Evolutionary conservation across 2,113 vertebrate genomes (phyloP).

Genomic region (Caloenas nicobarica): DNA sequence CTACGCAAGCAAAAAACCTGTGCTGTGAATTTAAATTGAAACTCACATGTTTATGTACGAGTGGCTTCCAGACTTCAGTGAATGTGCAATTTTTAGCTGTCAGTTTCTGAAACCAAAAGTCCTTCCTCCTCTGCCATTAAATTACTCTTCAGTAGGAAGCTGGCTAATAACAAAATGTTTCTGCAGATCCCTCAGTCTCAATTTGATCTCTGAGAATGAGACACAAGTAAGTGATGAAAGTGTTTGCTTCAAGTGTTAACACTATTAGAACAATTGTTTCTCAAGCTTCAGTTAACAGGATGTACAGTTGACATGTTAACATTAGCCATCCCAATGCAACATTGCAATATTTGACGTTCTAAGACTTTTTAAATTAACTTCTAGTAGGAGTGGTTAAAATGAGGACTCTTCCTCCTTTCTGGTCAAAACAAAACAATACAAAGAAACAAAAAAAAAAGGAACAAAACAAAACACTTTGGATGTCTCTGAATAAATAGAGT

Average conservation of each 20-base stretch:
- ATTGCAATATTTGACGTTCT: background rate
- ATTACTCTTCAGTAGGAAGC: background rate
- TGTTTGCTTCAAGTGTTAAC: background rate
- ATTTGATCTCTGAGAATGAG: background rate
- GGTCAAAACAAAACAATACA: rapidly evolving
- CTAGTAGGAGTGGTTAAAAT: background rate
- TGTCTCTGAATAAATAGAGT: background rate
- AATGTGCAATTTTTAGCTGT: background rate
- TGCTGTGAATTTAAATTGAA: background rate
- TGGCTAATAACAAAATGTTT: background rate
- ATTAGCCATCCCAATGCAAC: background rate
- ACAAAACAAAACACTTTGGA: background rate
- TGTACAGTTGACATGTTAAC: background rate
- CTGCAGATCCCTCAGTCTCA: background rate
- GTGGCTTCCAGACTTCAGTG: background rate
- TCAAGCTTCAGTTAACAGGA: background rate
- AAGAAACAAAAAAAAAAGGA: background rate
- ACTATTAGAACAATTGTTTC: background rate
- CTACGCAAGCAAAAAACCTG: background rate
- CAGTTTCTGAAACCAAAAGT: background rate
- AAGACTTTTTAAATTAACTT: background rate
- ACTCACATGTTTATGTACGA: background rate
- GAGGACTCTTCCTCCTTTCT: background rate
- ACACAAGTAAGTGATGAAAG: background rate
- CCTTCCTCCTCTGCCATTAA: background rate